Base-by-base conservation (phyloP, 92 coral and sea anemone species). In the Palythoa grandiflora region DNA sequence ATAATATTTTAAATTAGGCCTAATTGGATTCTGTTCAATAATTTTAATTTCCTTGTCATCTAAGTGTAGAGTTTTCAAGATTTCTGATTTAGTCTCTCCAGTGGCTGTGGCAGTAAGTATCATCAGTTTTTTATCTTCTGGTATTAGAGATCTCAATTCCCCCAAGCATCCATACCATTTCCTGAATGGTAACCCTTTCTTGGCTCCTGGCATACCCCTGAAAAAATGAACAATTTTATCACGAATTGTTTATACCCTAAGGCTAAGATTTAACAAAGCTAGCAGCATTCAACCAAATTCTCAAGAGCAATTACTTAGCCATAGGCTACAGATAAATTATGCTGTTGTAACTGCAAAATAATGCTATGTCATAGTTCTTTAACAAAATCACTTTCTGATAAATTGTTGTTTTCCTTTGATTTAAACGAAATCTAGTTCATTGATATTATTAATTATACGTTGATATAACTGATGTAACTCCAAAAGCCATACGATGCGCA, bases 21-120 rank as follows among this genome's bases (percentile, higher is more conserved):
- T 75, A 72, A 88, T 89, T 44, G 98, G 93, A 50, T 89, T 90
- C 70, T 94, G 92, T 78, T 94, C 89, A 16, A 90, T 78, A 16
- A 79, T 28, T 21, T 51, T 28, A 1, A 93, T 83, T 9, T 91
- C 89, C 38, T 84, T 47, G 17, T 38, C 51, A 1, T 81, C 15
- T 68, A 94, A 35, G 38, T 90, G 93, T 3, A 94, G 87, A 8
- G 90, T 81, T 3, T 79, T 44, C 55, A 92, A 39, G n/a, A 92
- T 94, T 85, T 92, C 85, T 52, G 81, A 50, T 72, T 91, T 94
- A n/a, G 93, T 94, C 20, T 79, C 84, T 6, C 16, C 38, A 13
- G 81, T 77, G 20, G 81, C 66, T 52, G 81, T 77, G 9, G 81
- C 81, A 53, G 81, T 77, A 20, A 76, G 66, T 11, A 76, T 51